A percentile compares a stretch with the other conserved stretches of the same genome.
These are phyloP conservation scores for Chromoteleia sp. DNA, from an alignment of 2,888 invertebrate genomes.

Conservation along the genomic window DNA sequence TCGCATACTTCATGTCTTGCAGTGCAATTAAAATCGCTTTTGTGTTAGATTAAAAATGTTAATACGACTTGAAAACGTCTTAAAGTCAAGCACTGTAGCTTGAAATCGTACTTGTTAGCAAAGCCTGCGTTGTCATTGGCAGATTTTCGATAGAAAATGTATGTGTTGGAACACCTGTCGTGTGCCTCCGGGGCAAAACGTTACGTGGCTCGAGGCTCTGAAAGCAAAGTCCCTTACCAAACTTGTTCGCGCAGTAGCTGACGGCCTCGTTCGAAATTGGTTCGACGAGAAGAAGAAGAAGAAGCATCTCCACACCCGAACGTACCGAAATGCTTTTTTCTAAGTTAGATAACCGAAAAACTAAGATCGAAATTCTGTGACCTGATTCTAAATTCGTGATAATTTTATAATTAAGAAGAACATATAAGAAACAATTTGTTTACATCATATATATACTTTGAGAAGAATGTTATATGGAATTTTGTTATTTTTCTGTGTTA, in stretches of 20 bases:
- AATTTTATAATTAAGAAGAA: too few species aligned
- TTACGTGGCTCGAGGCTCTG: conserved; percentile 53
- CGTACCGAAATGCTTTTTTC: neutral
- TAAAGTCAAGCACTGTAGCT: conserved; percentile 18
- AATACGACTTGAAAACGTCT: conserved; percentile 4
- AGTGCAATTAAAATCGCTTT: conserved; percentile 7
- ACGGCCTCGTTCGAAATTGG: conserved; percentile 56
- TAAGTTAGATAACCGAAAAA: conserved; percentile 44
- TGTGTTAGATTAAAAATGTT: conserved; percentile 1
- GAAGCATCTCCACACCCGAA: neutral
- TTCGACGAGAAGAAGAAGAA: conserved; percentile 50
- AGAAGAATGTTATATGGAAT: too few species aligned
- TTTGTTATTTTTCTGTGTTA: too few species aligned
- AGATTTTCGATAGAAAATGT: conserved; percentile 60
- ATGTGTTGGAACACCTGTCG: conserved; percentile 58
- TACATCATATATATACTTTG: too few species aligned
- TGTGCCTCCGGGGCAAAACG: conserved; percentile 57
- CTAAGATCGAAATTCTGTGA: conserved; percentile 3
- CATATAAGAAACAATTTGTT: too few species aligned
- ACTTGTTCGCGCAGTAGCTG: conserved; percentile 63
- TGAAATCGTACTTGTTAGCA: conserved; percentile 26
- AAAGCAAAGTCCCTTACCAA: conserved; percentile 62
- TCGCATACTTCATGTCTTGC: too few species aligned
- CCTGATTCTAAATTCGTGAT: neutral
- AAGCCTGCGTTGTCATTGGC: conserved; percentile 36